Percentiles rank a stretch among this genome's conserved stretches.
phyloP scores from a whole-genome alignment of 2,888 invertebrate genomes.

The Chalcosyrphus nemorum region DNA sequence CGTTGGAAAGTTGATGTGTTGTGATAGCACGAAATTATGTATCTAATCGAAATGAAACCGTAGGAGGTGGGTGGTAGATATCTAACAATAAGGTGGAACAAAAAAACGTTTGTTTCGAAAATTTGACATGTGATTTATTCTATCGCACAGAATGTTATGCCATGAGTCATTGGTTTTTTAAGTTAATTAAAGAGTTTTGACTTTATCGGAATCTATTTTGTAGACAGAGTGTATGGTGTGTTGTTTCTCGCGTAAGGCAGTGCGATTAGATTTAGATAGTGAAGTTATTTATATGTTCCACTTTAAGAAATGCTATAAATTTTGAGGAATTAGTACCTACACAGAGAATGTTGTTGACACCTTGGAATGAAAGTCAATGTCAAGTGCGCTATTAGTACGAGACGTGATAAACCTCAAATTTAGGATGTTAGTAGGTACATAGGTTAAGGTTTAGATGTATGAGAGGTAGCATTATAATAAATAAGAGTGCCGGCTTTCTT shows the following conservation, averaged over 20 bases:
- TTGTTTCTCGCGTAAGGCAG: neutral
- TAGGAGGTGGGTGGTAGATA: neutral
- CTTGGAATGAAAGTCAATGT: conserved; percentile 9
- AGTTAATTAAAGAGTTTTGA: neutral
- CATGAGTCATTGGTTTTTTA: conserved; percentile 12
- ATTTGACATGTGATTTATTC: conserved; percentile 14
- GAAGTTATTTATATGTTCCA: neutral
- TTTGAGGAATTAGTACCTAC: neutral
- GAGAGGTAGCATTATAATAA: too few species aligned
- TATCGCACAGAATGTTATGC: neutral
- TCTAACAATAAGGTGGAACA: too few species aligned
- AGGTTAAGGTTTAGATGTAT: too few species aligned
- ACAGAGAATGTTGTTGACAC: neutral
- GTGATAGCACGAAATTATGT: neutral
- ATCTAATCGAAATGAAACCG: conserved; percentile 4
- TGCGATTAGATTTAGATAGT: neutral
- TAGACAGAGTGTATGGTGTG: neutral
- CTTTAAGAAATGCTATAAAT: neutral
- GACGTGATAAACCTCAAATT: too few species aligned
- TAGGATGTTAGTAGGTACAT: too few species aligned
- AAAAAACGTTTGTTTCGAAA: neutral
- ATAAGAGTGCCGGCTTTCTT: too few species aligned
- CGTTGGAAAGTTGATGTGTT: conserved; percentile 26
- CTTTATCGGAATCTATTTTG: neutral
- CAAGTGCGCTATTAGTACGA: too few species aligned